Percentiles rank a stretch among this genome's conserved stretches.
phyloP scores from a whole-genome alignment of 2,113 vertebrate genomes.

The Epinephelus lanceolatus region DNA sequence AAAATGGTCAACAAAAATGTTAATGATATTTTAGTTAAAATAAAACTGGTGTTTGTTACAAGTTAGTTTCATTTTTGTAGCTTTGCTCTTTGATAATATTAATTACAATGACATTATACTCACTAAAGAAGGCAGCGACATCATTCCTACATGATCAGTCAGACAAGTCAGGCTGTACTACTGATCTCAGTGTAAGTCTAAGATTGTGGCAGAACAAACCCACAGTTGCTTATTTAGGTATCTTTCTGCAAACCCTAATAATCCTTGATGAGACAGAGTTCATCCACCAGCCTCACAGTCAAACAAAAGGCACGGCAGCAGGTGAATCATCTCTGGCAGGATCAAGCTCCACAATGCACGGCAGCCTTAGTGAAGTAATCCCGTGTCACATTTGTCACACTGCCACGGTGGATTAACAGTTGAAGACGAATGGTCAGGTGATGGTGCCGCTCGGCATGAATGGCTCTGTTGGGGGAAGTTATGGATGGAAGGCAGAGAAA shows the following conservation, averaged over 20 bases:
- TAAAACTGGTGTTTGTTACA: background rate
- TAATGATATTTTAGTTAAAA: no score
- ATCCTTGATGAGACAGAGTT: constrained; percentile 31
- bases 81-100: background rate
- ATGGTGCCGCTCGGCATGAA: constrained; percentile 7
- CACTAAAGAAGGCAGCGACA: no score
- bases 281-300: constrained; percentile 2
- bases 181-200: background rate
- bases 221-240: background rate
- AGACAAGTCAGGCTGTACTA: background rate
- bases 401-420: constrained; percentile 24
- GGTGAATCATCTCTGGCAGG: constrained; percentile 37
- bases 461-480: background rate
- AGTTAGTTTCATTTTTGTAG: background rate
- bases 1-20: background rate
- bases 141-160: background rate
- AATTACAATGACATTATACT: background rate
- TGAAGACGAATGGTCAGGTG: constrained; percentile 12
- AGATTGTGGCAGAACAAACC: constrained; percentile 9
- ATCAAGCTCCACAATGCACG: constrained; percentile 4
- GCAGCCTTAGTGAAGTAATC: constrained; percentile 35
- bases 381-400: constrained; percentile 53
- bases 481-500: constrained; percentile 2
- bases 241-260: constrained; percentile 19
- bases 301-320: constrained; percentile 37